Evolutionary conservation across 1,140 invertebrate species (phyloP), one percentile per base, ranked within the genome.

Genomic region (Leptopilina boulardi): DNA sequence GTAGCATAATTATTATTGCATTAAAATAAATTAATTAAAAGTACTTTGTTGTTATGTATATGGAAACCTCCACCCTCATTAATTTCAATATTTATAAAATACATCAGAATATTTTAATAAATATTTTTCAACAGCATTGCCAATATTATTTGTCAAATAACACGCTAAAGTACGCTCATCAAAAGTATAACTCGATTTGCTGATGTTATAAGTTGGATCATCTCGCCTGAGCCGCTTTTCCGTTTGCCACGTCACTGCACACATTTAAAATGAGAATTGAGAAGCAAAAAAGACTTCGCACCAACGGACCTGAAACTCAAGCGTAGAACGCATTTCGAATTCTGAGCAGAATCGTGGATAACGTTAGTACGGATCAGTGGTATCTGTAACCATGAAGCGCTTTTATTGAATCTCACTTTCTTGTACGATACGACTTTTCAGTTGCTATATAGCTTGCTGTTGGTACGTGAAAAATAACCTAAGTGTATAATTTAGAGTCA

Each of bases 341-440:
- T 86, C 74, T 75, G 70, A 59, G 74, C 77, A 75, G 79, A 80
- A 83, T 77, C 78, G 70, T 73, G 56, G 77, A 74, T 71, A 75
- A 79, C 73, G 78, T 86, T 84, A 85, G 73, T 79, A 76, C 59
- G 71, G 82, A 80, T 86, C 84, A 84, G 84, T 83, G 84, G 84
- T 86, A 86, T 83, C 84, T 73, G 59, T 66, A 66, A 79, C 76
- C 41, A 34, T 74, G 76, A 73, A 59, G 59, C 54, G 80, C 70
- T 77, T 80, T 86, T 86, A 86, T 86, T 86, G 85, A 85, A 86
- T 86, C 83, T 80, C 77, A 74, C 54, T 70, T 34, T 74, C 73
- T 70, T 66, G 38, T 42, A 59, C 78, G 76, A 80, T 81, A 85
- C 79, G 75, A 77, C 71, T 70, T 78, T 47, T 79, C 73, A 54